Conservation (phyloP, 2,113 vertebrate genomes). For the Athene cunicularia region DNA sequence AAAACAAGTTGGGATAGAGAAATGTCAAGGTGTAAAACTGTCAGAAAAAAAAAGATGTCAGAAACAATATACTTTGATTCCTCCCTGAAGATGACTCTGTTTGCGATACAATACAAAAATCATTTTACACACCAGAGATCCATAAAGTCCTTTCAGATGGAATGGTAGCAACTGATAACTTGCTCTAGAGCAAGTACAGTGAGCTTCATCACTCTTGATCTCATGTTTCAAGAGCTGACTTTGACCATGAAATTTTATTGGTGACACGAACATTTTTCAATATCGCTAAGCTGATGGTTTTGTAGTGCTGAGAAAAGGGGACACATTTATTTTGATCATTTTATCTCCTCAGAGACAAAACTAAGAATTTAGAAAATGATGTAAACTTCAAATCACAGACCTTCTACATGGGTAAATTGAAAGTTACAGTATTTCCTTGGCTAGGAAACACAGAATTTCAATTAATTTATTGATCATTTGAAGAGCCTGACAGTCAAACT, state of each 20-base stretch:
- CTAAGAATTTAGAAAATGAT: neutral
- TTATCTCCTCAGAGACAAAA: neutral
- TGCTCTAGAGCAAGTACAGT: neutral
- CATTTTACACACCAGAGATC: slow-evolving; percentile 66
- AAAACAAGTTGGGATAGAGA: slow-evolving; percentile 38
- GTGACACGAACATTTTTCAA: neutral
- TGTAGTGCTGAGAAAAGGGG: neutral
- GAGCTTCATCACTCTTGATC: neutral
- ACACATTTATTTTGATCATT: neutral
- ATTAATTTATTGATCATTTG: neutral
- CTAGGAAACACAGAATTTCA: neutral
- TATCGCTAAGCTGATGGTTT: neutral
- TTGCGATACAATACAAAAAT: slow-evolving; percentile 21
- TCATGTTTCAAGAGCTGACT: neutral
- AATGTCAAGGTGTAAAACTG: slow-evolving; percentile 52
- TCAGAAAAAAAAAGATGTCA: slow-evolving; percentile 24
- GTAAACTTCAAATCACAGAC: neutral
- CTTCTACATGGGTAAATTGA: neutral
- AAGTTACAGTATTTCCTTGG: neutral
- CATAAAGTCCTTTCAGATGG: slow-evolving; percentile 42
- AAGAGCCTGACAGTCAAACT: neutral
- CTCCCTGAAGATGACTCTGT: slow-evolving; percentile 44
- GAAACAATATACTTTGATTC: slow-evolving; percentile 46
- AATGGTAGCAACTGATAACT: neutral
- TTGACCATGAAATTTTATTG: neutral